phyloP scores from a whole-genome alignment of 2,113 vertebrate genomes.

The Phycodurus eques region DNA sequence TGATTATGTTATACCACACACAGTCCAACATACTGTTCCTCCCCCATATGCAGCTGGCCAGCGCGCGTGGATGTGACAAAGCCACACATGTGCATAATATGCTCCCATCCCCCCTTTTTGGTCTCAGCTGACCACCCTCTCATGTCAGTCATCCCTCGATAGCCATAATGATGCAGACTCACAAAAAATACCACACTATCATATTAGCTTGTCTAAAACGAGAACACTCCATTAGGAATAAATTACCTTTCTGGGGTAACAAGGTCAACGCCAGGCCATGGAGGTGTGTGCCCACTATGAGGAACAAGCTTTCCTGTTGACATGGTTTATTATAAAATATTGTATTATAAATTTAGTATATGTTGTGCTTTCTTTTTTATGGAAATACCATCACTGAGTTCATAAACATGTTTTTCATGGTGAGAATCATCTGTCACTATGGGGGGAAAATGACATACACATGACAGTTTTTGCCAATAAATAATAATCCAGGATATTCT shows the following conservation, averaged over 20 bases:
- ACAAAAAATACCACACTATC: constrained; percentile 25
- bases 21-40: not conserved
- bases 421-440: not conserved
- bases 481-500: not conserved
- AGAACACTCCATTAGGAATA: too few species aligned
- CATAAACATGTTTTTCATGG: too few species aligned
- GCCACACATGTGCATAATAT: constrained; percentile 2
- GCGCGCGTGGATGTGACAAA: not conserved
- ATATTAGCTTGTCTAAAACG: constrained; percentile 8
- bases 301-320: constrained; percentile 8
- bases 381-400: too few species aligned
- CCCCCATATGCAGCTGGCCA: not conserved
- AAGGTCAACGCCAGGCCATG: too few species aligned
- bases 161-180: constrained; percentile 40
- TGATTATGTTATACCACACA: not conserved
- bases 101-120: not conserved
- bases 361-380: too few species aligned
- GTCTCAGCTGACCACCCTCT: constrained; percentile 11
- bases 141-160: constrained; percentile 40
- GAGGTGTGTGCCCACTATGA: too few species aligned
- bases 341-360: too few species aligned
- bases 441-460: not conserved
- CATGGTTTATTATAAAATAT: not conserved
- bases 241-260: too few species aligned
- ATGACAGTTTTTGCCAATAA: not conserved